Evolutionary conservation across 2,113 vertebrate genomes (phyloP), one percentile per base, ranked within the genome.

Genomic region (Dipodomys stephensi): DNA sequence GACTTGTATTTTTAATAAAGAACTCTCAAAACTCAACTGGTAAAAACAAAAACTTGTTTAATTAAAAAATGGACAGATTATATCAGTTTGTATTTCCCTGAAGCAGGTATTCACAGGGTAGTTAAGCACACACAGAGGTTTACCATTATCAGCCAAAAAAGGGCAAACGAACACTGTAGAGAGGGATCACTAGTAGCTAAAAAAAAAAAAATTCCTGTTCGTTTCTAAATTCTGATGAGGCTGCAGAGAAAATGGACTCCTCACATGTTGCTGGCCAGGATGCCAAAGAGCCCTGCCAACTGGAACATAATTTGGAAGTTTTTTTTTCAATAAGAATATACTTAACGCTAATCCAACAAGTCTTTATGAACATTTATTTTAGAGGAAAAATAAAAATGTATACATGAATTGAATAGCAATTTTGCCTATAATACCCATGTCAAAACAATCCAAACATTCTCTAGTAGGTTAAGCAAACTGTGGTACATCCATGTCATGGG

Each of bases 311-410:
- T 83, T 79, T n/a, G 53, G 46, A 68, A 86, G 32, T 76, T 93
- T 87, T 77, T 86, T 19, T 11, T 49, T 11, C 8, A 49, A 49
- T 49, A 49, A 49, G 49, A 12, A 49, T 49, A 49, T 49, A 12
- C 12, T 49, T 49, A 57, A 57, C 16, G 0, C 53, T 57, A 57
- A 57, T 57, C 53, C 53, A 57, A 57, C 6, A 67, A 78, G 19
- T 49, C 88, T 35, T 83, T 44, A 32, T 85, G 57, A 83, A 10
- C 20, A 78, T 72, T 92, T 87, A 81, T 81, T 79, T 72, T 81
- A 93, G 83, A 87, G 35, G 88, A 77, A 82, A 57, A 92, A 92
- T 89, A 73, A 85, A 83, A 67, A 27, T 28, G 69, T 79, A 30
- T 27, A 32, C 30, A 0, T 2, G n/a, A 39, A 25, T 57, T 72